Evolutionary conservation across 2,888 invertebrate genomes (phyloP), one percentile per base, ranked within the genome.

Genomic region (Dolomedes plantarius): DNA sequence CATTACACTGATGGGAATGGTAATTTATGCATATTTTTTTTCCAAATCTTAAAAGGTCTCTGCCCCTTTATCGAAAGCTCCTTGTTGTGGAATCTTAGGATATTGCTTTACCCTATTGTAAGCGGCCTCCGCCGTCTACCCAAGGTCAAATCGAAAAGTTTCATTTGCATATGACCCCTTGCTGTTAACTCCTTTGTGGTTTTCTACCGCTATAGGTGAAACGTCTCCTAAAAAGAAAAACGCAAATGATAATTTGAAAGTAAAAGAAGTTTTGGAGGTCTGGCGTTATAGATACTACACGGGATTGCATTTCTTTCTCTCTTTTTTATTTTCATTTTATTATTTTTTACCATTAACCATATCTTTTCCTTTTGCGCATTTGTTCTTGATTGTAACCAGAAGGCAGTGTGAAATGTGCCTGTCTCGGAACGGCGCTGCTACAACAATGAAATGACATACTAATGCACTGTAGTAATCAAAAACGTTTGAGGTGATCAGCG

Each of bases 91-190:
- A 16, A 27, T 62, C 62, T 19, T 23, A 23, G 19, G 31, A 50
- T 62, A 41, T 67, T 19, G 19, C 65, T 50, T 76, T 76, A 65
- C 32, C 19, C 67, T 23, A 23, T 32, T 50, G 16, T 46, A 19
- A 13, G 23, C 65, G 39, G 41, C 27, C 7, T 28, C 23, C 27
- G 7, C 27, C 6, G 16, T 11, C 41, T 39, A 3, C 27, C 31
- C 62, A 73, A 80, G 79, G 79, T 72, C 73, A 73, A 41, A 29
- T 16, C 16, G 46, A 16, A 46, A 46, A 16, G 2, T 28, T 9
- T 28, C 69, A 82, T 82, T 82, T 82, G 82, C 82, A 82, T 82
- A 71, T 76, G 75, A 82, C 75, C 82, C 82, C 82, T 68, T 27
- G 13, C 19, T 39, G 28, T 46, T 29, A 69, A 62, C 56, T 56